Evolutionary conservation across 2,797 vertebrate genomes (phyloP), one percentile per base, ranked within the genome.

Genomic region (Pangasius macronema): DNA sequence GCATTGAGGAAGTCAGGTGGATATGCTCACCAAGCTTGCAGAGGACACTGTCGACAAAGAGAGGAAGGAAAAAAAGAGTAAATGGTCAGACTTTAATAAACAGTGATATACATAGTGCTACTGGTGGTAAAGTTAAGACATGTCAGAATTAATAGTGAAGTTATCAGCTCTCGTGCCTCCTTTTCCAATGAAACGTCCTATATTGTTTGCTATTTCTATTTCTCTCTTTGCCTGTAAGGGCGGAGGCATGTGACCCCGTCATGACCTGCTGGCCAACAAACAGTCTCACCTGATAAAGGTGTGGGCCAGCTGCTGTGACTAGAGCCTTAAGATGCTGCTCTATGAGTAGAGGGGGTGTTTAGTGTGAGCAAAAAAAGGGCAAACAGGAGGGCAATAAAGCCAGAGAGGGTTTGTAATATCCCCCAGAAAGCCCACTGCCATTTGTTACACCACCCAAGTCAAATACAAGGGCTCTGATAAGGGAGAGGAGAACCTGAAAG

Each of bases 1-100:
- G 96, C 93, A 94, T 94, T 91, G 90, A 93, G 88, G 94, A 94
- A 96, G 95, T 95, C 95, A 93, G 94, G 93, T 95, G 95, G 94
- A 94, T 91, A 89, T 91, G 93, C 96, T 99, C 97, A 99, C 98
- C 98, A 99, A 90, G 98, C 98, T 96, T 99, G 98, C 92, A 99
- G 96, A 91, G 98, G 98, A 96, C 98, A 99, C 98, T 99, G 95
- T 39, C 91, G 91, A 61, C 42, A 84, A 61, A 85, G 72, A 88
- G 87, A 46, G 16, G 65, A 63, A 73, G 85, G 84, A 85, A 82
- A 53, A 92, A 72, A 88, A 68, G 11, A 90, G 72, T 24, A 53
- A 88, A 87, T n/a, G 89, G 91, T 87, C 61, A 89, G 80, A 92
- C 36, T 27, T 79, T 86, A 63, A 81, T 91, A 39, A 88, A 83